Base-by-base conservation (phyloP, 2,888 invertebrate species). In the Perithous albicinctus region DNA sequence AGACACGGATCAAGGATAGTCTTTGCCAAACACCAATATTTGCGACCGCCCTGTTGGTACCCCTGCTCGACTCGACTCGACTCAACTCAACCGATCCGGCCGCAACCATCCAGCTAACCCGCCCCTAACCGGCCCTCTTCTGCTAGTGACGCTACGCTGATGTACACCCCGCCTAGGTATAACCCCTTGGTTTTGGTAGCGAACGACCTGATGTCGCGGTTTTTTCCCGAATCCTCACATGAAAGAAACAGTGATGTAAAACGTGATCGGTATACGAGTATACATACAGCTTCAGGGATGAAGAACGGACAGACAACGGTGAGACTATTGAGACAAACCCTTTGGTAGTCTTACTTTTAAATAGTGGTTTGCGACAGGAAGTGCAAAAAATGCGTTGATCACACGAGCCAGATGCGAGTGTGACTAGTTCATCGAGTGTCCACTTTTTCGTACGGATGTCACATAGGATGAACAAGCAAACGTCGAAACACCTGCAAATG, bases 1-100 rank as follows among this genome's bases (percentile, higher is more conserved):
- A 90, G 91, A 91, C 90, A 90, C 90, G 90, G 89, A 89, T 91
- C 90, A 89, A 89, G 92, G 92, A 91, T 92, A 91, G 92, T 92
- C 92, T 92, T 92, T 92, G 92, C 91, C 92, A 92, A 92, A 92
- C 90, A 92, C 91, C 91, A 92, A 92, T 92, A 92, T 92, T 92
- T 92, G 92, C 92, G 91, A 91, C 90, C 90, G 89, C 91, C 91
- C 92, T 91, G 92, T 91, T 90, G 92, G 92, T 92, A 91, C 90
- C 91, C 87, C 89, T 88, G 89, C 91, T 90, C 90, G 88, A 89
- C 89, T 90, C 91, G 88, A 89, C 89, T 89, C 88, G 88, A 88
- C 88, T 87, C 89, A 89, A 90, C 91, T 89, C 89, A 88, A 88
- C 88, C 89, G 90, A 91, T 89, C 89, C 88, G 85, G 86, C 90